Conservation (phyloP, 2,113 vertebrate genomes). For the Smithornis capensis region DNA sequence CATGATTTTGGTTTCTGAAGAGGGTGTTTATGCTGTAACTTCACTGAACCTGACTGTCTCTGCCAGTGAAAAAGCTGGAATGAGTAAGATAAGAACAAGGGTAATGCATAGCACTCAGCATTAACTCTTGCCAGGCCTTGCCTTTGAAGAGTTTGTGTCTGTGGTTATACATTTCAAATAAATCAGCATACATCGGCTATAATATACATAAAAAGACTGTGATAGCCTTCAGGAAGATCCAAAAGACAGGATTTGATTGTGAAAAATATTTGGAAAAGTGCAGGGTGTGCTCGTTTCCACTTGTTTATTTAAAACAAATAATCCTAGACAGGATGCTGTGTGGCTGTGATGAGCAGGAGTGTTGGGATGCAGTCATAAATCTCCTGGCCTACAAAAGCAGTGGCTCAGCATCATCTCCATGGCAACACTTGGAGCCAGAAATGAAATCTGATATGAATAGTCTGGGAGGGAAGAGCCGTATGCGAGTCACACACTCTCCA, state of each 20-base stretch:
- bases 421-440: conserved; percentile 60
- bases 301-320: background rate
- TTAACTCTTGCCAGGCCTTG: background rate
- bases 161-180: background rate
- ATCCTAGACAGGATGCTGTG: background rate
- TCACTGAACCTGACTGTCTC: background rate
- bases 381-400: conserved; percentile 41
- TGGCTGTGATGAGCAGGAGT: conserved; percentile 29
- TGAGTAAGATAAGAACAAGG: background rate
- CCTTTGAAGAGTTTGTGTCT: background rate
- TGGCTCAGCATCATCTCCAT: conserved; percentile 62
- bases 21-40: background rate
- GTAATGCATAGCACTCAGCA: background rate
- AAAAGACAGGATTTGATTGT: background rate
- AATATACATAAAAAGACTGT: background rate
- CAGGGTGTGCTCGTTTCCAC: conserved; percentile 5
- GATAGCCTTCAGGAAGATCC: background rate
- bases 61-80: background rate
- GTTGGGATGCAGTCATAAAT: conserved; percentile 55
- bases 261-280: background rate
- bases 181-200: background rate
- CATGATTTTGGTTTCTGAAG: background rate
- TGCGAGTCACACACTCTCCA: conserved; percentile 30
- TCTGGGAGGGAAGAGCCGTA: background rate
- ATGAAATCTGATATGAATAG: conserved; percentile 60